Evolutionary conservation across 2,888 invertebrate species (phyloP).

Genomic region (Pristionchus exspectatus): DNA sequence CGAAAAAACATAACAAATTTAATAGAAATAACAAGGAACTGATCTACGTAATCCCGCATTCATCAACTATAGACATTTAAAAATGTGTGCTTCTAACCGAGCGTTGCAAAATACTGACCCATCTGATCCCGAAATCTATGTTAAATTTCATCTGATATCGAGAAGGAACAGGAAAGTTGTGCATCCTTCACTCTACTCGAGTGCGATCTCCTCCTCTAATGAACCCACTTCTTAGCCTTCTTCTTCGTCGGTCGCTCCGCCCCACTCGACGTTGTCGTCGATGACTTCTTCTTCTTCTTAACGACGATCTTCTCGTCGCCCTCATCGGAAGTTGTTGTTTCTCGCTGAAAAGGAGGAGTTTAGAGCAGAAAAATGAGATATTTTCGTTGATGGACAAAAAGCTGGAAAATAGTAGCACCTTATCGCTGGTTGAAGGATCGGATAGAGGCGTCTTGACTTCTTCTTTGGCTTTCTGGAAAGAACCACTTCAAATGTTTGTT

Average conservation of each 20-base stretch:
- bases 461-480: neutral
- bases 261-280: slow-evolving; percentile 46
- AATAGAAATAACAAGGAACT: too few relatives aligned
- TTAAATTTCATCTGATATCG: neutral
- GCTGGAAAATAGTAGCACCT: neutral
- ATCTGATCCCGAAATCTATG: too few relatives aligned
- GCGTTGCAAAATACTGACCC: too few relatives aligned
- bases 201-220: slow-evolving; percentile 1
- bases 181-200: neutral
- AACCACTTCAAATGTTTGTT: neutral
- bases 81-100: too few relatives aligned
- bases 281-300: slow-evolving; percentile 52
- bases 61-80: too few relatives aligned
- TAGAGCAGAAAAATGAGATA: too few relatives aligned
- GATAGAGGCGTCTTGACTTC: neutral
- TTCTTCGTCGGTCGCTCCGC: slow-evolving; percentile 46
- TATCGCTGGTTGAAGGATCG: slow-evolving; percentile 3
- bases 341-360: neutral
- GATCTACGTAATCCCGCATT: too few relatives aligned
- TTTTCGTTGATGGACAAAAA: too few relatives aligned
- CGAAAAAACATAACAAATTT: too few relatives aligned
- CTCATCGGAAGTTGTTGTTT: slow-evolving; percentile 21
- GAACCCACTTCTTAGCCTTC: slow-evolving; percentile 52
- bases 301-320: slow-evolving; percentile 41
- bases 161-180: neutral